Percentiles rank a stretch among this genome's conserved stretches.
These are phyloP conservation scores for Hybos culiciformis DNA, from an alignment of 2,888 invertebrate species.

Conservation along the genomic window DNA sequence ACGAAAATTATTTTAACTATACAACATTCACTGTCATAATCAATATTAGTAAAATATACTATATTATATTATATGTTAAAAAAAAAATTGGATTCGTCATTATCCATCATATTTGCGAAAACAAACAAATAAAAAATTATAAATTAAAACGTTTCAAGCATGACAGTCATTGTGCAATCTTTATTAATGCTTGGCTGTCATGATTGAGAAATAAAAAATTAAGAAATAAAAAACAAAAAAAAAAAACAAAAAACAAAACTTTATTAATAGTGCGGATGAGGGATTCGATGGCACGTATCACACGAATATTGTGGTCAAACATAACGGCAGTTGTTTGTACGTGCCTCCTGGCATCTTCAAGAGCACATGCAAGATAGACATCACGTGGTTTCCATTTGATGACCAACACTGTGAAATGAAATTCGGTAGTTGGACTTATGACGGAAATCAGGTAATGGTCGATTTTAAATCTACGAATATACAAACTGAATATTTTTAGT, in stretches of 20 bases:
- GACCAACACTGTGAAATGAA: slow-evolving; percentile 99
- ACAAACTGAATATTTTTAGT: too few species aligned
- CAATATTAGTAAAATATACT: too few species aligned
- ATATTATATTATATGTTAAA: too few species aligned
- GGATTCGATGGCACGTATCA: slow-evolving; percentile 99
- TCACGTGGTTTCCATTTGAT: slow-evolving; percentile 99
- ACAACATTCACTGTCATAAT: too few species aligned
- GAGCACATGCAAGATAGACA: slow-evolving; percentile 99
- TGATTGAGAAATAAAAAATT: not conserved
- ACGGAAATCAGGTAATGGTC: slow-evolving; percentile 95
- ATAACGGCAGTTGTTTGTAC: slow-evolving; percentile 97
- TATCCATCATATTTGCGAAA: not conserved
- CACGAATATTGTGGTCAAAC: slow-evolving; percentile 97
- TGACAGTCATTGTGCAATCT: too few species aligned
- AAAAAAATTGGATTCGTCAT: too few species aligned
- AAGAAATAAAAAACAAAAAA: slow-evolving; percentile 2
- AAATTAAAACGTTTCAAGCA: not conserved
- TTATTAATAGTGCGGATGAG: slow-evolving; percentile 82
- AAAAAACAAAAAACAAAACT: slow-evolving; percentile 11
- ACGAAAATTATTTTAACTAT: too few species aligned
- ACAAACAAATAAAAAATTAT: not conserved
- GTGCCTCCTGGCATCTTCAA: slow-evolving; percentile 99
- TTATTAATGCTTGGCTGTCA: too few species aligned
- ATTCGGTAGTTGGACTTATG: slow-evolving; percentile 99
- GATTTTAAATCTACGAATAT: too few species aligned